Conservation (phyloP, 1,140 invertebrate genomes). For the Zaprionus gabonicus region DNA sequence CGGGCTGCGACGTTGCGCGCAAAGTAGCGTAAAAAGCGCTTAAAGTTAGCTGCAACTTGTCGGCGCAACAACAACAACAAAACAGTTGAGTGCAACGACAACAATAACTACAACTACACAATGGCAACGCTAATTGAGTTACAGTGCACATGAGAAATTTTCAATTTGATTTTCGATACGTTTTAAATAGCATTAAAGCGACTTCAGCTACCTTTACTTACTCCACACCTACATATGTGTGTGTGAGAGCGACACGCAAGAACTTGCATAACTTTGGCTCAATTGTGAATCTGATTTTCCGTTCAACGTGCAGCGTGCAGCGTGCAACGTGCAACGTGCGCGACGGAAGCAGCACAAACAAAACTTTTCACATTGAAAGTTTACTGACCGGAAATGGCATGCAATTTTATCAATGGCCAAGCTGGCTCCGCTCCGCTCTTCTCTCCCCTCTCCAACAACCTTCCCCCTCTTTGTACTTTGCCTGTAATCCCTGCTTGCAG, state of each 20-base stretch:
- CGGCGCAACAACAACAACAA: conserved; percentile 39
- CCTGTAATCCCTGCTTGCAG: background rate
- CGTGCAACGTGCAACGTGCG: too few relatives aligned
- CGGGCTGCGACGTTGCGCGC: conserved; percentile 40
- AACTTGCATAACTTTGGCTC: conserved; percentile 61
- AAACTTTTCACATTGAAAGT: conserved; percentile 68
- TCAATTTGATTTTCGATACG: conserved; percentile 28
- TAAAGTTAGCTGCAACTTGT: conserved; percentile 40
- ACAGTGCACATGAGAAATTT: conserved; percentile 38
- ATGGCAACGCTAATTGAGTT: conserved; percentile 70
- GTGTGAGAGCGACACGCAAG: background rate
- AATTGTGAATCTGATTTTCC: conserved; percentile 54
- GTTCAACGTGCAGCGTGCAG: conserved; percentile 14
- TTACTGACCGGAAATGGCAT: conserved; percentile 80
- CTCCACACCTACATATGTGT: background rate
- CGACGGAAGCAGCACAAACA: conserved; percentile 20
- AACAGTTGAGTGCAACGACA: background rate
- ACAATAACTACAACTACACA: conserved; percentile 34
- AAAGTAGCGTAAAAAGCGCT: conserved; percentile 73
- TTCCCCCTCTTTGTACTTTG: background rate
- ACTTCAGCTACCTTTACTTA: background rate
- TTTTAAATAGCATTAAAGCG: conserved; percentile 36
- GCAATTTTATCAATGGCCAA: conserved; percentile 71
- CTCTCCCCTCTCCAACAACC: background rate
- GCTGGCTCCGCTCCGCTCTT: conserved; percentile 1